A percentile compares a stretch with the other conserved stretches of the same genome.
Conservation (phyloP, 1,140 invertebrate genomes). For the Drosophila bifasciata region DNA sequence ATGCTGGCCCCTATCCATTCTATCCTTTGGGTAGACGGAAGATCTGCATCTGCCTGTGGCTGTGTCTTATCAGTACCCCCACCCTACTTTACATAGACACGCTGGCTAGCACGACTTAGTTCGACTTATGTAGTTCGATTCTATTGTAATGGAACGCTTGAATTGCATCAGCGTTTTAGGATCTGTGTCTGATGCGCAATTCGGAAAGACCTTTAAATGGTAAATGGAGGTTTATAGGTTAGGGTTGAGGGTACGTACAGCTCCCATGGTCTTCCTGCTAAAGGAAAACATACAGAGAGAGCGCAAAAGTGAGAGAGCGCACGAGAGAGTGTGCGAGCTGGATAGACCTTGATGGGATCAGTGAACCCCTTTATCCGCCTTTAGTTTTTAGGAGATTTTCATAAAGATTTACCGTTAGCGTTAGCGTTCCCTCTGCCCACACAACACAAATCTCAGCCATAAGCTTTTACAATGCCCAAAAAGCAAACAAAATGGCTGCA, state of each 20-base stretch:
- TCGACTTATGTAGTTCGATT: constrained; percentile 27
- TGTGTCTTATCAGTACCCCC: neutral
- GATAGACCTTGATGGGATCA: constrained; percentile 6
- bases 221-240: constrained; percentile 47
- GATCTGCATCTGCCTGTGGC: too few relatives aligned
- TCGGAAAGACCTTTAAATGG: constrained; percentile 56
- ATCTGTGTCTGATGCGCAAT: constrained; percentile 57
- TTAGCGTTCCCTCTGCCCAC: neutral
- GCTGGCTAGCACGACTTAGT: constrained; percentile 22
- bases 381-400: neutral
- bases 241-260: constrained; percentile 36
- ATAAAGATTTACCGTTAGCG: constrained; percentile 26
- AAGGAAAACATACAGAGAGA: neutral
- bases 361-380: constrained; percentile 20
- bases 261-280: constrained; percentile 20
- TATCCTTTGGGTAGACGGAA: too few relatives aligned
- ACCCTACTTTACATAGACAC: constrained; percentile 34
- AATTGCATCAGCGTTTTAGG: constrained; percentile 64
- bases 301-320: too few relatives aligned
- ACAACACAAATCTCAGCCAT: constrained; percentile 6
- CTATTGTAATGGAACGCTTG: constrained; percentile 49
- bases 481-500: constrained; percentile 20
- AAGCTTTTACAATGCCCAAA: constrained; percentile 28
- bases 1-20: neutral
- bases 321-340: neutral